phyloP scores from a whole-genome alignment of 2,113 vertebrate species.

The Vireo altiloquus region DNA sequence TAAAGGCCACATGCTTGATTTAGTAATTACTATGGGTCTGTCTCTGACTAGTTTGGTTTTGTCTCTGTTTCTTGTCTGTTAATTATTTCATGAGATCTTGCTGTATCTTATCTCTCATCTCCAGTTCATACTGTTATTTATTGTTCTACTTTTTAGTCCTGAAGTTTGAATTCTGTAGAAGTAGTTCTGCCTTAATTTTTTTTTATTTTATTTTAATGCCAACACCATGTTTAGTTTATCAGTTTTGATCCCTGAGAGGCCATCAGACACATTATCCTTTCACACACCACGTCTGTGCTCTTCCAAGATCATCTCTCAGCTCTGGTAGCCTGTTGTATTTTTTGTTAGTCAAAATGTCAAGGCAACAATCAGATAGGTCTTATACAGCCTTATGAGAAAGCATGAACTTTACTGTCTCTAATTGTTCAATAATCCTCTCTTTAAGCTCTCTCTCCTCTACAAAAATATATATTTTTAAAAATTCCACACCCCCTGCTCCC shows the following conservation, averaged over 20 bases:
- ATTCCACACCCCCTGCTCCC: fast-evolving
- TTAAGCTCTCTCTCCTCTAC: neutral
- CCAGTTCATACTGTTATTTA: neutral
- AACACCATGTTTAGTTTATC: neutral
- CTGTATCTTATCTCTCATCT: conserved; percentile 36
- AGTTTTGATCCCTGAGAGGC: neutral
- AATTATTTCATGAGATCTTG: conserved; percentile 66
- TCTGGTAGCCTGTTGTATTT: neutral
- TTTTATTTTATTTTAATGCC: neutral
- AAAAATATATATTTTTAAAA: neutral
- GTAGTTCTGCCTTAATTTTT: neutral
- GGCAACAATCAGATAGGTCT: neutral
- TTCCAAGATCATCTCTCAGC: neutral
- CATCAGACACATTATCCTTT: neutral
- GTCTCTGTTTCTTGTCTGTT: conserved; percentile 57
- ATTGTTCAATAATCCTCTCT: neutral
- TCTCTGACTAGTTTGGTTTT: conserved; percentile 66
- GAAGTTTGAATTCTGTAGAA: neutral
- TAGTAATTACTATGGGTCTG: conserved; percentile 70
- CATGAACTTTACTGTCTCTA: neutral
- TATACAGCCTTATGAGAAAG: neutral
- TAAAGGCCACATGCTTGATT: conserved; percentile 74
- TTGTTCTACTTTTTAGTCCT: neutral
- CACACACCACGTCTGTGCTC: neutral
- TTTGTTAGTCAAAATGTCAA: neutral